phyloP scores from a whole-genome alignment of 2,797 vertebrate species.

The Tangara arthus region DNA sequence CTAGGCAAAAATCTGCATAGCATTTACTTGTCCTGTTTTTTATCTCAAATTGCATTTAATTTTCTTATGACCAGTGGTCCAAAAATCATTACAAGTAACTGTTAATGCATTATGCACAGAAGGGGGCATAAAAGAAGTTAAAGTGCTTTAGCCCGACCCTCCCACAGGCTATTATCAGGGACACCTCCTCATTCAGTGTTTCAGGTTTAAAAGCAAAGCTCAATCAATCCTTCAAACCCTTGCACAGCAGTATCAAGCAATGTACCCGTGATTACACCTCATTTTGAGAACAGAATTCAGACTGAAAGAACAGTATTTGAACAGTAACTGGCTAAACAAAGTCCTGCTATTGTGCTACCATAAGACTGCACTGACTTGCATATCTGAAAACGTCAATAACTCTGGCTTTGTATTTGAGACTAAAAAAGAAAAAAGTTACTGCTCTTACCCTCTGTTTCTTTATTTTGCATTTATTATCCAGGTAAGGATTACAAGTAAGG shows the following conservation, averaged over 20 bases:
- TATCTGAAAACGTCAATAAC: not conserved
- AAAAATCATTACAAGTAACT: constrained; percentile 27
- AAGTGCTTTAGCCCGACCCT: not conserved
- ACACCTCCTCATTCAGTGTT: not conserved
- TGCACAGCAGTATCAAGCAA: not conserved
- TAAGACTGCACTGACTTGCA: not conserved
- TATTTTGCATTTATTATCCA: not conserved
- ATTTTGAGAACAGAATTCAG: not conserved
- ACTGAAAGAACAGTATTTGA: not conserved
- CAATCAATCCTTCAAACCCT: not conserved
- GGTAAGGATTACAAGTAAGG: not conserved
- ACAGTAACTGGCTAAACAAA: not conserved
- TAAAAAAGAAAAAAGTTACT: not conserved
- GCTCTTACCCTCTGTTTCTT: not conserved
- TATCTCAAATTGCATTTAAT: not conserved
- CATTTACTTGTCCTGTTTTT: constrained; percentile 6
- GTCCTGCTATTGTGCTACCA: not conserved
- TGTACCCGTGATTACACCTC: not conserved
- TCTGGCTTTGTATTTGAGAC: not conserved
- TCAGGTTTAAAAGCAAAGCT: not conserved
- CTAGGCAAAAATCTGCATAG: not conserved
- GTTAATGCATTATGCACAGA: not conserved
- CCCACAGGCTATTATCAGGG: not conserved
- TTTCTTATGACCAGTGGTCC: not conserved
- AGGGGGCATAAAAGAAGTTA: not conserved